These are phyloP conservation scores for Moxostoma hubbsi DNA, from an alignment of 2,797 vertebrate species.

Conservation along the genomic window DNA sequence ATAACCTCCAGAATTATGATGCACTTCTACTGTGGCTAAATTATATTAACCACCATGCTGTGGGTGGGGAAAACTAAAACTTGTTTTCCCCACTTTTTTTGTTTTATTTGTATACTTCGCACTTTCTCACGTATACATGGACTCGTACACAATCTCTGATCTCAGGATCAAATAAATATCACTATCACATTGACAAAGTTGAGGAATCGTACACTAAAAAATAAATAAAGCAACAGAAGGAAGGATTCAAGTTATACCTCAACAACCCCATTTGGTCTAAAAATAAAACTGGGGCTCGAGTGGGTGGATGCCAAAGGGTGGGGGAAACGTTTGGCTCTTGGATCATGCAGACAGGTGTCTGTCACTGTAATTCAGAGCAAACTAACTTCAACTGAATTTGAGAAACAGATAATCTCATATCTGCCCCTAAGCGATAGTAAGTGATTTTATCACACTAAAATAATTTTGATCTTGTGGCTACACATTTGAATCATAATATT, in stretches of 20 bases:
- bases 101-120: not conserved
- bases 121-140: not conserved
- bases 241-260: constrained; percentile 72
- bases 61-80: too few relatives aligned
- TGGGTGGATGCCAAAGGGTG: constrained; percentile 41
- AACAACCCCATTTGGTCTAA: constrained; percentile 64
- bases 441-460: too few relatives aligned
- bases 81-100: not conserved
- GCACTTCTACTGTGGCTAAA: too few relatives aligned
- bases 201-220: constrained; percentile 30
- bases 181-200: constrained; percentile 33
- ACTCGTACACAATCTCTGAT: constrained; percentile 9
- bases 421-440: not conserved
- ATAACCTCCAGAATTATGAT: too few relatives aligned
- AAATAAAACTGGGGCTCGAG: constrained; percentile 64
- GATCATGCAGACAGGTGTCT: constrained; percentile 65
- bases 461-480: too few relatives aligned
- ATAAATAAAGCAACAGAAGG: constrained; percentile 58
- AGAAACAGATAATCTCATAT: not conserved
- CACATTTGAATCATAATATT: too few relatives aligned
- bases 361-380: constrained; percentile 22
- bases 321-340: constrained; percentile 64
- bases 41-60: too few relatives aligned
- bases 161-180: constrained; percentile 51
- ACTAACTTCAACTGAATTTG: not conserved